Conservation (phyloP, 2,797 vertebrate genomes). For the Euthynnus affinis region DNA sequence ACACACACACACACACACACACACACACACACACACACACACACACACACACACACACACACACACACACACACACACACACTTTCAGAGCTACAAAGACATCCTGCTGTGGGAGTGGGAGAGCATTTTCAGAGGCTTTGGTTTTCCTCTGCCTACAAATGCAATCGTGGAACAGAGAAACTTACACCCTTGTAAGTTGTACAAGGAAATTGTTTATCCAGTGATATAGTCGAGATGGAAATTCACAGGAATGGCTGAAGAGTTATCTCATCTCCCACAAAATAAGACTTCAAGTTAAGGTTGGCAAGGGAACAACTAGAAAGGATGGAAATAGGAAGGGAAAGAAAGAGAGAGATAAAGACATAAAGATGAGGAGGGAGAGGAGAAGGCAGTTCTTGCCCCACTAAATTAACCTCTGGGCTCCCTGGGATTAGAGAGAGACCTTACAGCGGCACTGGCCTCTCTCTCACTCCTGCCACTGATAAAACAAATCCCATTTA, state of each 20-base stretch:
- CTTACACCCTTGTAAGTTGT: slow-evolving; percentile 48
- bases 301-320: slow-evolving; percentile 27
- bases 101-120: slow-evolving; percentile 75
- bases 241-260: slow-evolving; percentile 36
- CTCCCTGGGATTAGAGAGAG: slow-evolving; percentile 68
- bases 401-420: slow-evolving; percentile 76
- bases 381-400: slow-evolving; percentile 59
- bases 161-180: slow-evolving; percentile 58
- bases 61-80: slow-evolving; percentile 59
- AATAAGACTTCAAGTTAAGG: slow-evolving; percentile 44
- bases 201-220: slow-evolving; percentile 61
- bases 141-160: slow-evolving; percentile 70
- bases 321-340: slow-evolving; percentile 21
- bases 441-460: slow-evolving; percentile 60
- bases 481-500: slow-evolving; percentile 83
- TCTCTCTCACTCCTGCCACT: slow-evolving; percentile 56
- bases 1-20: slow-evolving; percentile 57
- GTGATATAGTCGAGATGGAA: slow-evolving; percentile 37
- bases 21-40: slow-evolving; percentile 59
- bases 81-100: slow-evolving; percentile 77
- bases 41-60: slow-evolving; percentile 62
- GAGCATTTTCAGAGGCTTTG: slow-evolving; percentile 74
- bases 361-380: slow-evolving; percentile 34
- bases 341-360: slow-evolving; percentile 41
- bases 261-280: slow-evolving; percentile 35